Evolutionary conservation across 1,140 invertebrate genomes (phyloP), one percentile per base, ranked within the genome.

Genomic region (Eumeta japonica): DNA sequence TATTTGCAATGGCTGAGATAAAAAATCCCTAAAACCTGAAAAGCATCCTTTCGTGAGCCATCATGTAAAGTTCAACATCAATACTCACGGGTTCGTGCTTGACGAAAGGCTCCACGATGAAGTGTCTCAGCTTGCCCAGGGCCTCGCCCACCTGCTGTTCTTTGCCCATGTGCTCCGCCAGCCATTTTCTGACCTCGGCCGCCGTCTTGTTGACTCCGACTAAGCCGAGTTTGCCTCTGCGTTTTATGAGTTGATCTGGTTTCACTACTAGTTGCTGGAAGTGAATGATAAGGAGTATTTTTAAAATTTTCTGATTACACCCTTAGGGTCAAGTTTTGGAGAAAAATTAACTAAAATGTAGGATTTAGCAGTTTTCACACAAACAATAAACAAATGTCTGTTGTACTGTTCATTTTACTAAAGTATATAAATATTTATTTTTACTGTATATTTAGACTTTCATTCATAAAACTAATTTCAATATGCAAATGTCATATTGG

Each of bases 221-320:
- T 17, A 99, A 76, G 7, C 95, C 95, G 13, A 99, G 82, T 68
- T 99, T 99, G 30, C 97, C 97, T 36, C 97, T 83, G 15, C 97
- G 79, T 74, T 99, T 99, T 55, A 99, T 99, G 62, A 99, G 78
- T 76, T 99, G 97, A 79, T 99, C 97, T 0, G 96, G 97, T 67
- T 99, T 99, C 2, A 96, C 95, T 3, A 99, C 96, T 34, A 98
- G 75, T 73, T 84, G 83, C 87, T 92, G 72, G 37, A 76, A 77
- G 48, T 39, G n/a, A n/a, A n/a, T n/a, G n/a, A n/a, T n/a, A n/a
- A n/a, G n/a, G n/a, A n/a, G n/a, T n/a, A n/a, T n/a, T n/a, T n/a
- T n/a, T n/a, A n/a, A n/a, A n/a, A n/a, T n/a, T n/a, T n/a, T n/a
- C 48, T 18, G 20, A 31, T 28, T 2, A 39, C 16, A 35, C 17